Conservation (phyloP, 2,113 vertebrate genomes). For the Capra hircus region DNA sequence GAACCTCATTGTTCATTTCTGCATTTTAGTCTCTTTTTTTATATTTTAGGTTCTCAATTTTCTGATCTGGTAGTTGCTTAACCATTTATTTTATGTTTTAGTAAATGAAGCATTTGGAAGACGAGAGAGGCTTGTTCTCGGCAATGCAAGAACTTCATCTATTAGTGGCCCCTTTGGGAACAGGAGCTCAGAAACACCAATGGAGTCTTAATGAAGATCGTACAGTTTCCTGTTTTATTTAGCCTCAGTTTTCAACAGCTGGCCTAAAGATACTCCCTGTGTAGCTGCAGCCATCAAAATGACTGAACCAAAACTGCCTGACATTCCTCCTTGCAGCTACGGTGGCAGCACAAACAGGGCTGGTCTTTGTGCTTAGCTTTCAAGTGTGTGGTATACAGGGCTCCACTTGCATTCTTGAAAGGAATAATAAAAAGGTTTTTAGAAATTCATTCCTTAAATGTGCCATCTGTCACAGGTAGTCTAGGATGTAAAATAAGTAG, state of each 20-base stretch:
- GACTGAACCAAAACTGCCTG: not conserved
- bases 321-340: not conserved
- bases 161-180: slow-evolving; percentile 59
- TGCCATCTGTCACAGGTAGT: not conserved
- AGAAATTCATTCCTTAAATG: not conserved
- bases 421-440: slow-evolving; percentile 1
- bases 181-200: slow-evolving; percentile 72
- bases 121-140: slow-evolving; percentile 85
- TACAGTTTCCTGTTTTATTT: not conserved
- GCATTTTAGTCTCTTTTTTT: not conserved
- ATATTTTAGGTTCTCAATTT: not conserved
- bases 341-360: too few species aligned
- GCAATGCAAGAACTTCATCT: slow-evolving; percentile 67
- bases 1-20: not conserved
- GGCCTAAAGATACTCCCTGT: not conserved
- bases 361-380: not conserved
- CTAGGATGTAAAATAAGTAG: not conserved
- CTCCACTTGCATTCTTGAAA: not conserved
- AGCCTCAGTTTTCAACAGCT: not conserved
- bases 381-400: too few species aligned
- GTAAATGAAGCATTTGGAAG: slow-evolving; percentile 90
- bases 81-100: slow-evolving; percentile 69
- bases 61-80: not conserved
- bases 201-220: slow-evolving; percentile 73
- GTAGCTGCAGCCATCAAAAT: not conserved